Evolutionary conservation across 64 coral and sea anemone species (phyloP), one percentile per base, ranked within the genome.

Genomic region (Pocillopora damicornis): DNA sequence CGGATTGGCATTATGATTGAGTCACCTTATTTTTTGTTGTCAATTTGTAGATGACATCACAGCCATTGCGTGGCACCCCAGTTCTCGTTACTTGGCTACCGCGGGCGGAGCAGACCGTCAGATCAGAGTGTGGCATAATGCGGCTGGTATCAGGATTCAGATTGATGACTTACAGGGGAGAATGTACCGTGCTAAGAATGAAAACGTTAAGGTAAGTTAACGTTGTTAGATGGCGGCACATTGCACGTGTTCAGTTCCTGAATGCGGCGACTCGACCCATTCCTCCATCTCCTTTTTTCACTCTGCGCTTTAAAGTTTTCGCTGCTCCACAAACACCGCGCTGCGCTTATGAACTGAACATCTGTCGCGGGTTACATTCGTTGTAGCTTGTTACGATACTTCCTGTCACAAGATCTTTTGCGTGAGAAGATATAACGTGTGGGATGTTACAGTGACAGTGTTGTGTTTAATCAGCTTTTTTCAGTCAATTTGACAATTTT

Each of bases 81-180:
- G 90, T 61, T 95, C 93, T 76, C 93, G 88, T 86, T 99, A 95
- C 91, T 88, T 99, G 38, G 97, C 93, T 34, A 92, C 97, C 4
- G 97, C 97, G 15, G 97, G 97, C 14, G 97, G 97, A 0, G 87
- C 78, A 34, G 97, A 99, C 79, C 93, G 92, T 64, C 93, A 95
- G 26, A 99, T 99, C 78, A 83, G 97, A 25, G 93, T 99, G 11
- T 99, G 97, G 97, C 97, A 99, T 72, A 99, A 99, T 81, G 93
- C 97, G 8, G 97, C 93, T 15, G 97, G 97, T 20, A 94, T 99
- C 77, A 99, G 93, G 64, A 93, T 95, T 60, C 93, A 99, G 84
- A 99, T 99, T 58, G 90, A 88, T 36, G 97, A 99, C 62, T 90
- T 99, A 7, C 37, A 99, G 65, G 97, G 90, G 57, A 88, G 91